Base-by-base conservation (phyloP, 2,888 invertebrate species). In the Anodontia alba region DNA sequence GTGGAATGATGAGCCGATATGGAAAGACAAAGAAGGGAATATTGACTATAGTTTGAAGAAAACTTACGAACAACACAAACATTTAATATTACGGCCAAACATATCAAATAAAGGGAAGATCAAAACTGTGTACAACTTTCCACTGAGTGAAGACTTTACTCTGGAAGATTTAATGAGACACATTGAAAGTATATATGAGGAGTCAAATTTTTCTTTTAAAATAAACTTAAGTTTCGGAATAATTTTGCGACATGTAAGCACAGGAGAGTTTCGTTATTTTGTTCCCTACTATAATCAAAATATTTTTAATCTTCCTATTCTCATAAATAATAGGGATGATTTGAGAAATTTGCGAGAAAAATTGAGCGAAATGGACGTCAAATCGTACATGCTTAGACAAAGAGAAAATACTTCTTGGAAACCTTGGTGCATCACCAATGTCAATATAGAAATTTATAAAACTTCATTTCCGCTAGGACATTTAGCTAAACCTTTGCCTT, bases 171-270 rank as follows among this genome's bases (percentile, higher is more conserved):
- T 54, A 26, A 54, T 54, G 54, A 26, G 15, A 5, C 54, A 54
- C 7, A 26, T 54, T 8, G 54, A 54, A 26, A 26, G 49, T 29
- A 75, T 80, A 15, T 73, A 78, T 62, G 62, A 69, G 17, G 33
- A 36, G 0, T 42, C 57, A n/a, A 49, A 57, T 2, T 15, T 62
- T 31, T 69, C 74, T 15, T 78, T 78, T 33, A 78, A 78, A 43
- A 10, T 78, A 2, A 73, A 78, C 57, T 20, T 74, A 26, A n/a
- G 49, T 26, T 78, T 78, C n/a, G 78, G 78, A 8, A 62, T 74
- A 2, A 78, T 78, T 38, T 42, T 78, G 46, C 12, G 43, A 20
- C 42, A 78, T 69, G 33, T 78, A 20, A 54, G 74, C 26, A 74
- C 73, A 8, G 69, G 46, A n/a, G 15, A 49, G 36, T 74, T 62